Conservation (phyloP, 2,113 vertebrate species). For the Myodes glareolus region DNA sequence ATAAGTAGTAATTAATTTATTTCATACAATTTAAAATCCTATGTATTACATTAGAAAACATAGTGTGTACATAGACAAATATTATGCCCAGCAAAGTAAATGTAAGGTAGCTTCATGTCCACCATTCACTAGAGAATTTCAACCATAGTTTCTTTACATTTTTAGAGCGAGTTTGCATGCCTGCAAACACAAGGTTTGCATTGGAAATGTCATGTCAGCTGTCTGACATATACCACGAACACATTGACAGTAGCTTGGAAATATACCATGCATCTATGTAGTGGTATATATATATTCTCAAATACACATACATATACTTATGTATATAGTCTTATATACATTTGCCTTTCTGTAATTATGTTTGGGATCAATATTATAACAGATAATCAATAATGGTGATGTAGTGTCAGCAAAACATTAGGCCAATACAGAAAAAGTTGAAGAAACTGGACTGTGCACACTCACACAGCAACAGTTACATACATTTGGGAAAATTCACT, state of each 20-base stretch:
- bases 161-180: not conserved
- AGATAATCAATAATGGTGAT: not conserved
- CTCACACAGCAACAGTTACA: accelerated
- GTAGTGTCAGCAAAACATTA: not conserved
- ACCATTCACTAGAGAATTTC: not conserved
- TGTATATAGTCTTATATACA: not conserved
- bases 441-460: not conserved
- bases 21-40: not conserved
- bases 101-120: not conserved
- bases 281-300: not conserved
- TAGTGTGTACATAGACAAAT: not conserved
- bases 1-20: not conserved
- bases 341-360: not conserved
- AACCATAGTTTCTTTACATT: not conserved
- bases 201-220: accelerated
- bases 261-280: accelerated
- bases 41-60: not conserved
- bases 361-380: not conserved
- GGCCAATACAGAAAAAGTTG: not conserved
- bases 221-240: no score
- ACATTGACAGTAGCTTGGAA: not conserved
- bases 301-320: not conserved
- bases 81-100: not conserved
- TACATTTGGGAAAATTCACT: not conserved
- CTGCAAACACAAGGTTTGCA: not conserved